These are phyloP conservation scores for Ficedula albicollis DNA, from an alignment of 2,797 vertebrate species.

Conservation along the genomic window DNA sequence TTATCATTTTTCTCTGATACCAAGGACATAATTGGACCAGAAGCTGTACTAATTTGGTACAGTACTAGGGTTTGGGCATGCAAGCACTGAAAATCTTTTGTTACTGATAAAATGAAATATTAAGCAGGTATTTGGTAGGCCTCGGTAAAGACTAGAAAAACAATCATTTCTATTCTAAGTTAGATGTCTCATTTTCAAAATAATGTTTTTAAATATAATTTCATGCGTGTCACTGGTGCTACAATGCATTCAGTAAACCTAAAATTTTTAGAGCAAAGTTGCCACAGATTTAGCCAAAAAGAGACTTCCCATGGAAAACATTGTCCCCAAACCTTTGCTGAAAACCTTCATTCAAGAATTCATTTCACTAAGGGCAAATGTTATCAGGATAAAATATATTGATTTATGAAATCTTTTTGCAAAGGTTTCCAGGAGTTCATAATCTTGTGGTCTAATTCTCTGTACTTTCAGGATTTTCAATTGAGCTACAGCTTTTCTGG, in stretches of 20 bases:
- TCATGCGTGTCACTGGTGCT: background rate
- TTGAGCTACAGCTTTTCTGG: background rate
- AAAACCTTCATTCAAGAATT: background rate
- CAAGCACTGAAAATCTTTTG: background rate
- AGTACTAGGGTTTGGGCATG: background rate
- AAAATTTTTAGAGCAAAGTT: background rate
- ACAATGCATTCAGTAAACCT: background rate
- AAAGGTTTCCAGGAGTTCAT: background rate
- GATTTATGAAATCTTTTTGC: background rate
- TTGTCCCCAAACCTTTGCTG: background rate
- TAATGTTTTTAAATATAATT: background rate
- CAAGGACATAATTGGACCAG: background rate
- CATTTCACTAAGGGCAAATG: background rate
- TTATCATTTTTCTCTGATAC: background rate
- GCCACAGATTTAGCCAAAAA: background rate
- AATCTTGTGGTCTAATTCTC: background rate
- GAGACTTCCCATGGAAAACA: background rate
- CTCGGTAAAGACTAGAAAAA: background rate
- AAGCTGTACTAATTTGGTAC: background rate
- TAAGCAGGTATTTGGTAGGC: background rate
- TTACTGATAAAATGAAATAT: background rate
- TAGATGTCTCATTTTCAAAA: background rate
- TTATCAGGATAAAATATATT: background rate
- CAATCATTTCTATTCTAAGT: background rate
- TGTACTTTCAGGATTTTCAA: background rate